A percentile compares a stretch with the other conserved stretches of the same genome.
Conservation (phyloP, 2,888 invertebrate genomes). For the Drosophila seclusa region DNA sequence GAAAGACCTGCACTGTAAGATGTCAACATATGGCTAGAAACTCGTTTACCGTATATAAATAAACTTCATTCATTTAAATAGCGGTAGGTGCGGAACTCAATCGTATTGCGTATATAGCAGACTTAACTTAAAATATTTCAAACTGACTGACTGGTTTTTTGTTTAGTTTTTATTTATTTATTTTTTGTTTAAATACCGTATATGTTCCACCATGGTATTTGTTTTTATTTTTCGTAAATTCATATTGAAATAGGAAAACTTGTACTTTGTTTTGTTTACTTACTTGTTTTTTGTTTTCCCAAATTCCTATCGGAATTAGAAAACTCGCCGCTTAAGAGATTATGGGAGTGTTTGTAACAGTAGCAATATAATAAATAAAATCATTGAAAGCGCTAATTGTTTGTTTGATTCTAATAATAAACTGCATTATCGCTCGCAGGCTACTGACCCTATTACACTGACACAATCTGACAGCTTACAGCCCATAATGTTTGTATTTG, state of each 20-base stretch:
- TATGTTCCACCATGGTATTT: conserved; percentile 1
- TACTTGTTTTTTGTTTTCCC: background rate
- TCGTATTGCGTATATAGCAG: conserved; percentile 52
- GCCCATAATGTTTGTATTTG: conserved; percentile 7
- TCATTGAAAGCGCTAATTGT: background rate
- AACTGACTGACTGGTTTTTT: conserved; percentile 43
- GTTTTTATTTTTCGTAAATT: conserved; percentile 1
- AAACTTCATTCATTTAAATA: conserved; percentile 63
- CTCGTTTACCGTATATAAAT: conserved; percentile 66
- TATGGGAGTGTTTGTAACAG: background rate
- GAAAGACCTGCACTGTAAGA: conserved; percentile 69
- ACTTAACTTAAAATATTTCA: conserved; percentile 20
- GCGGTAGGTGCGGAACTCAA: conserved; percentile 67
- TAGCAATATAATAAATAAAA: background rate
- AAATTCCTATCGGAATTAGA: background rate
- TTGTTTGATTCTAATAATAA: conserved; percentile 16
- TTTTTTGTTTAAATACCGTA: conserved; percentile 18
- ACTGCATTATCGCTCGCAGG: conserved; percentile 24
- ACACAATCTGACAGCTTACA: conserved; percentile 15
- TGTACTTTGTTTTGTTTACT: background rate
- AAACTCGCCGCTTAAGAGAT: background rate
- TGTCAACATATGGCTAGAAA: conserved; percentile 51
- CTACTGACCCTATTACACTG: conserved; percentile 36
- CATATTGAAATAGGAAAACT: background rate
- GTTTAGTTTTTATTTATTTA: background rate